Percentiles rank a stretch among this genome's conserved stretches.
These are phyloP conservation scores for Mythimna albipuncta DNA, from an alignment of 2,888 invertebrate species.

Conservation along the genomic window DNA sequence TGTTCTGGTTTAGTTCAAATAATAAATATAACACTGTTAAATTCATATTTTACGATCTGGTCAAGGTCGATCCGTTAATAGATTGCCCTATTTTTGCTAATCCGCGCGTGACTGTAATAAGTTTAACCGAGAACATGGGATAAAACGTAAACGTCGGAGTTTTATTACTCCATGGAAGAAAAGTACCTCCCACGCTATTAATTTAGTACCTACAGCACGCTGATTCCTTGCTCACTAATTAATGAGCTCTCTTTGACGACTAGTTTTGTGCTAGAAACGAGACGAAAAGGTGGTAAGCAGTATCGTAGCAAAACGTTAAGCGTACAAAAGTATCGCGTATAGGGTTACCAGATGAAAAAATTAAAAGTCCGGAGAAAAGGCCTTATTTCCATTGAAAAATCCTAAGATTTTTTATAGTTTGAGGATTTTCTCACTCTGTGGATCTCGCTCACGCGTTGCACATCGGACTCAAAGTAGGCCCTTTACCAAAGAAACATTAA, in stretches of 20 bases:
- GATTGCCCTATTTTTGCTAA: conserved; percentile 37
- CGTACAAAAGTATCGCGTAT: background rate
- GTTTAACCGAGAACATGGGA: conserved; percentile 9
- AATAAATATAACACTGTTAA: conserved; percentile 54
- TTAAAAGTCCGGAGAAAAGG: too few relatives aligned
- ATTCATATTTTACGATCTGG: conserved; percentile 58
- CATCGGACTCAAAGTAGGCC: too few relatives aligned
- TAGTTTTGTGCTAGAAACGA: conserved; percentile 2
- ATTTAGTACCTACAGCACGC: background rate
- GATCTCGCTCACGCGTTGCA: too few relatives aligned
- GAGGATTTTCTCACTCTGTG: too few relatives aligned
- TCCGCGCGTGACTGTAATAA: conserved; percentile 21
- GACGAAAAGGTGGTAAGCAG: background rate
- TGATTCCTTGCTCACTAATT: background rate
- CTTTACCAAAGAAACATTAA: too few relatives aligned
- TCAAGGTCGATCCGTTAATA: conserved; percentile 53
- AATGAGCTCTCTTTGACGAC: background rate
- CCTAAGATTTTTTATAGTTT: too few relatives aligned
- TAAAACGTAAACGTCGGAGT: background rate
- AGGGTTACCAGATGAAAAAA: too few relatives aligned
- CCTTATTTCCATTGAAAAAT: too few relatives aligned
- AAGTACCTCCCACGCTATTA: background rate
- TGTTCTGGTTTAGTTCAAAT: conserved; percentile 52
- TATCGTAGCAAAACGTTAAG: background rate
- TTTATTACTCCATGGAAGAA: conserved; percentile 10